These are phyloP conservation scores for Tribolium castaneum DNA, from an alignment of 1,140 invertebrate genomes.

Conservation along the genomic window DNA sequence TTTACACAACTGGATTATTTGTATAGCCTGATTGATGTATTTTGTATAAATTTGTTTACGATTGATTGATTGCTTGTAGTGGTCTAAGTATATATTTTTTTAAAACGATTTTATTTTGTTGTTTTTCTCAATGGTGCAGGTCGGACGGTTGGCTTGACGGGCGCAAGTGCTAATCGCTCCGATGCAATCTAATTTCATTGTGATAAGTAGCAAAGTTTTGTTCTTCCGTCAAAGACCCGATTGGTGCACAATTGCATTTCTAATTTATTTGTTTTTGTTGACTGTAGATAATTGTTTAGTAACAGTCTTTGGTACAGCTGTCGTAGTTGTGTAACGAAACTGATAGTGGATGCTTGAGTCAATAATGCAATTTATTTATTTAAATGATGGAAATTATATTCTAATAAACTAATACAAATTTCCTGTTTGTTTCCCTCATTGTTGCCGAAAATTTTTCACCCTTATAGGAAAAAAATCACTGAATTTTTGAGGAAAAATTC, in stretches of 20 bases:
- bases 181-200: conserved; percentile 28
- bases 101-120: conserved; percentile 49
- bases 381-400: conserved; percentile 61
- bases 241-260: conserved; percentile 30
- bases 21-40: conserved; percentile 19
- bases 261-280: conserved; percentile 21
- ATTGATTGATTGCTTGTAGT: neutral
- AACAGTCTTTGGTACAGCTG: conserved; percentile 16
- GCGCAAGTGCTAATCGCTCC: conserved; percentile 54
- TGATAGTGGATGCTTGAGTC: conserved; percentile 59
- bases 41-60: conserved; percentile 41
- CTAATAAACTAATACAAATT: conserved; percentile 59
- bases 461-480: too few species aligned
- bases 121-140: conserved; percentile 37
- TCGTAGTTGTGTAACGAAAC: conserved; percentile 40
- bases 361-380: conserved; percentile 62
- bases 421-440: neutral
- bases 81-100: conserved; percentile 45
- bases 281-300: conserved; percentile 28
- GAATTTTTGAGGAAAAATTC: too few species aligned
- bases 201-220: conserved; percentile 35
- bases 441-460: too few species aligned
- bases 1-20: conserved; percentile 7
- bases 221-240: neutral
- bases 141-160: conserved; percentile 56